phyloP scores from a whole-genome alignment of 2,797 vertebrate species.

The Pangasius djambal region DNA sequence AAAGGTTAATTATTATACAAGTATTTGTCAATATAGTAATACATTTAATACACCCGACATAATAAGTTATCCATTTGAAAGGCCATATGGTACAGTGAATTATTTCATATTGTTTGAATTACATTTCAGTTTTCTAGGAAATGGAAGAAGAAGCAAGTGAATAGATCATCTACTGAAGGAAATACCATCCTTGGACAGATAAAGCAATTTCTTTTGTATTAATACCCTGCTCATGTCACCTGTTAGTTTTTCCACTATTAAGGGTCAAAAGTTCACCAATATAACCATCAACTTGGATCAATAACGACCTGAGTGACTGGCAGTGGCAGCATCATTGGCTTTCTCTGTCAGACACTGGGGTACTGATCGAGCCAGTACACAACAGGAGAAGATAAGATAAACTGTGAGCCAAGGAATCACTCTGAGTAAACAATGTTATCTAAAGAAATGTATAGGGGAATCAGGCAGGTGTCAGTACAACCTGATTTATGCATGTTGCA shows the following conservation, averaged over 20 bases:
- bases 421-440: conserved; percentile 23
- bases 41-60: background rate
- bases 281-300: conserved; percentile 42
- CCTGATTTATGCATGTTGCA: background rate
- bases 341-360: conserved; percentile 1
- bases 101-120: background rate
- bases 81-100: background rate
- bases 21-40: background rate
- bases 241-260: conserved; percentile 32
- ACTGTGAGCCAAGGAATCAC: background rate
- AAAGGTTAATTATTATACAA: background rate
- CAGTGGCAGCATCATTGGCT: conserved; percentile 8
- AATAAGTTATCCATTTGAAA: background rate
- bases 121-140: background rate
- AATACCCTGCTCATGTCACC: background rate
- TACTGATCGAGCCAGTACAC: conserved; percentile 32
- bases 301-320: conserved; percentile 34
- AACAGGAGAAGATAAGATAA: conserved; percentile 9
- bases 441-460: background rate
- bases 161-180: background rate
- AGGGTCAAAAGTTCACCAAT: conserved; percentile 49
- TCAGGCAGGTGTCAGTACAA: background rate
- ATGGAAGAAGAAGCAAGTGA: background rate
- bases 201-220: background rate
- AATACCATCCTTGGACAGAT: background rate